Evolutionary conservation across 2,888 invertebrate genomes (phyloP), one percentile per base, ranked within the genome.

Genomic region (Cephonodes hylas): DNA sequence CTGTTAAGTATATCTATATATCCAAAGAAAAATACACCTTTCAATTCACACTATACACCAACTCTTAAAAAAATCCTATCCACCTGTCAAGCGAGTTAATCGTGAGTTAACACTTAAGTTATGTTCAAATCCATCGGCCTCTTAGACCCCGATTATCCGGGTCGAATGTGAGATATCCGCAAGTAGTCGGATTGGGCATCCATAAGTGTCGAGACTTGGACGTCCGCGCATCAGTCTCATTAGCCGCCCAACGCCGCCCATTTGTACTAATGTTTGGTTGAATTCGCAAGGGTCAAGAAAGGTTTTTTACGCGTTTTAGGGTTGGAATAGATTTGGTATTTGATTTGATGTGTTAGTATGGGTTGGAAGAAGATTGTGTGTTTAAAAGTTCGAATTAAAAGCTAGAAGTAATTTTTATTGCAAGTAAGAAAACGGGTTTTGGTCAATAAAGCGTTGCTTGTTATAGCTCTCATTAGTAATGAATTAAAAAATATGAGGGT

Each of bases 201-300:
- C 78, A 79, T 86, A 78, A 75, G 79, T 80, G 87, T 88, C 88
- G 74, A 67, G 66, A 66, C 64, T 23, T 64, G 69, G 82, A 79
- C 78, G 75, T 69, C 64, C 74, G 73, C 79, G 78, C 87, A 86
- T 87, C 84, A 79, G 79, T 87, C 81, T 88, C 87, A 87, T 88
- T 88, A 87, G 76, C 70, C 66, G 66, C 66, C 69, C 70, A 79
- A 81, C 81, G 71, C 69, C 70, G 67, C 68, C 76, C 83, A 88
- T 88, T 87, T 87, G 81, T 88, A 85, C 82, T 84, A 85, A 86
- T 88, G 85, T 81, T 74, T 53, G 67, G 64, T 66, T 69, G 70
- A 77, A 74, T 76, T 75, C 31, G 18, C 53, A 15, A 18, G 76
- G 77, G 66, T 70, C 66, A 66, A 62, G 67, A 68, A 48, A 59